Evolutionary conservation across 2,113 vertebrate species (phyloP), one percentile per base, ranked within the genome.

Genomic region (Alaudala cheleensis): DNA sequence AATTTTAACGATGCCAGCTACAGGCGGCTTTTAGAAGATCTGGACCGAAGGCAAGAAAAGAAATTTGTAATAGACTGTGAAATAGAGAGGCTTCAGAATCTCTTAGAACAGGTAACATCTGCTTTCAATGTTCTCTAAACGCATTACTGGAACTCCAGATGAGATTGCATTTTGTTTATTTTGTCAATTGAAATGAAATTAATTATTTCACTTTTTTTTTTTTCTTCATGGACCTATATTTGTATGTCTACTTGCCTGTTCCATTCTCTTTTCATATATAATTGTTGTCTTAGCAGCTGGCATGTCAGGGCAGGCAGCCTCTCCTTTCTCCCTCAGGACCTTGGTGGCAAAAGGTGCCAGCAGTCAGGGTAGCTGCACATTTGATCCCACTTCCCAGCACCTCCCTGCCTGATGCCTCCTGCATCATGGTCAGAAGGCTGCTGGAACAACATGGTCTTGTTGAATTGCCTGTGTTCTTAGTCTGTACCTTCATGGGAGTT

Each of bases 1-100:
- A 99, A 99, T 97, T 99, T 99, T 98, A 99, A 99, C 17, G 99
- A 99, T 91, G 99, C 98, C 64, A 99, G 98, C 37, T 99, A 99
- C 95, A 98, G 99, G 29, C 97, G 99, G 44, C 99, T 99, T 74
- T 96, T 99, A 90, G 99, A 99, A 97, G 99, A 99, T 93, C 98
- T 99, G 97, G 99, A 99, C 92, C 98, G 99, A 96, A 98, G 99
- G 74, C 99, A 99, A 97, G 99, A 99, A 97, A 99, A 99, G 97
- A 99, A 99, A 98, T 99, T 99, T 93, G 99, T 99, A 90, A 98
- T 99, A 95, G 99, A 99, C 96, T 98, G 99, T 96, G 99, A 99
- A 97, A 99, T 99, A 88, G 99, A 99, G 88, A 98, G 99, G 93
- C 99, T 99, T 93, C 99, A 99, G 97, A 99, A 98, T 97, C 99